Evolutionary conservation across 2,797 vertebrate genomes (phyloP), one percentile per base, ranked within the genome.

Genomic region (Hydrolagus colliei): DNA sequence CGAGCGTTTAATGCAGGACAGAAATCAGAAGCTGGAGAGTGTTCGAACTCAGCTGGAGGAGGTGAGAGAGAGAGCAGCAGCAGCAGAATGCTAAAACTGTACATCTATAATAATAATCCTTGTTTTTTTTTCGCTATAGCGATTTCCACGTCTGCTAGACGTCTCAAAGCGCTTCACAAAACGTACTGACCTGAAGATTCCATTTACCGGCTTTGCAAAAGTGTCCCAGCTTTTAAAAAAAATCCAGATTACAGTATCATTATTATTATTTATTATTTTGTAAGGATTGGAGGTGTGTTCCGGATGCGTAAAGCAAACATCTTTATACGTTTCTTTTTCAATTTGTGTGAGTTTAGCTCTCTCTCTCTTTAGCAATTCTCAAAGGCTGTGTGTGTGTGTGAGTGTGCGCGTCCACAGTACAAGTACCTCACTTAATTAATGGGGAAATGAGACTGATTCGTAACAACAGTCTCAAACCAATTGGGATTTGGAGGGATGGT

Each of bases 21-120:
- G 96, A 68, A 92, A 97, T 86, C 95, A 96, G 87, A 96, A 94
- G 88, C 92, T 98, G 89, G 98, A 98, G 91, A 91, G 92, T 4
- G 89, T 93, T 59, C 92, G 95, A 82, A 91, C 95, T 85, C 93
- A 95, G 9, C 91, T 98, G 80, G 97, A 98, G 80, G 95, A 98
- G 95, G 98, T 98, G 86, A 92, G 92, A 16, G 0, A 7, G 27
- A 12, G 74, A 14, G 74, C 16, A 14, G 35, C 2, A 9, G 11
- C 74, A 41, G 6, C 68, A 18, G 32, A 52, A 27, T 4, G 16
- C 11, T 4, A 20, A 63, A 80, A 9, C 0, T 22, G 65, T 63
- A 13, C 13, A 78, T 5, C 11, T 22, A 68, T 27, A 35, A 20
- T 12, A 67, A 63, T 80, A 32, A 27, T 27, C 27, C 27, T 27